phyloP scores from a whole-genome alignment of 1,140 invertebrate species.

The Lordiphosa mommai region DNA sequence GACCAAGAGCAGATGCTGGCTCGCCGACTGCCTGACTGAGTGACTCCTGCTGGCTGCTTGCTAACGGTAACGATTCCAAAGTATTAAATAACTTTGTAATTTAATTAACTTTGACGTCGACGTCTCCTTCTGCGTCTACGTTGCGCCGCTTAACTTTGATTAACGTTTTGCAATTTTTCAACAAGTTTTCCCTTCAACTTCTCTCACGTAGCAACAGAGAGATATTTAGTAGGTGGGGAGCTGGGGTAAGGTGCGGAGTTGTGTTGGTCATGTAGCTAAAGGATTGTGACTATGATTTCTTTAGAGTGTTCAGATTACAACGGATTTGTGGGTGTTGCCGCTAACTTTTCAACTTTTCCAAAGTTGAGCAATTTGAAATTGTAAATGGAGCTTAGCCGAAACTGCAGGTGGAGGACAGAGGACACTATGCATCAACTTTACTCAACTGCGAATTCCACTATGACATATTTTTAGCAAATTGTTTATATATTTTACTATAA shows the following conservation, averaged over 20 bases:
- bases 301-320: constrained; percentile 60
- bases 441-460: too few species aligned
- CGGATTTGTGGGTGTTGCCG: constrained; percentile 17
- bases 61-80: constrained; percentile 58
- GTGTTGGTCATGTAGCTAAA: constrained; percentile 27
- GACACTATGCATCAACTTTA: too few species aligned
- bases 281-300: constrained; percentile 58
- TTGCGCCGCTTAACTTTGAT: constrained; percentile 71
- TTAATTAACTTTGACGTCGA: constrained; percentile 75
- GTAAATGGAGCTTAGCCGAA: constrained; percentile 8
- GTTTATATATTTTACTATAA: too few species aligned
- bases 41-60: constrained; percentile 3
- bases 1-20: constrained; percentile 19
- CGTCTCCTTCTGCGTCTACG: constrained; percentile 21
- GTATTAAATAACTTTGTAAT: constrained; percentile 78
- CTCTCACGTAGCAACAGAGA: constrained; percentile 25
- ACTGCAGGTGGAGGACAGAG: background rate
- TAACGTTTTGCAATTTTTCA: constrained; percentile 76
- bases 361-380: constrained; percentile 34
- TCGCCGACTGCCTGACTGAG: constrained; percentile 4
- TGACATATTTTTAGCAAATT: too few species aligned
- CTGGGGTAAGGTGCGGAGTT: background rate
- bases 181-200: constrained; percentile 67
- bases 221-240: background rate
- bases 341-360: constrained; percentile 21